Conservation (phyloP, 2,113 vertebrate species). For the Boleophthalmus pectinirostris region DNA sequence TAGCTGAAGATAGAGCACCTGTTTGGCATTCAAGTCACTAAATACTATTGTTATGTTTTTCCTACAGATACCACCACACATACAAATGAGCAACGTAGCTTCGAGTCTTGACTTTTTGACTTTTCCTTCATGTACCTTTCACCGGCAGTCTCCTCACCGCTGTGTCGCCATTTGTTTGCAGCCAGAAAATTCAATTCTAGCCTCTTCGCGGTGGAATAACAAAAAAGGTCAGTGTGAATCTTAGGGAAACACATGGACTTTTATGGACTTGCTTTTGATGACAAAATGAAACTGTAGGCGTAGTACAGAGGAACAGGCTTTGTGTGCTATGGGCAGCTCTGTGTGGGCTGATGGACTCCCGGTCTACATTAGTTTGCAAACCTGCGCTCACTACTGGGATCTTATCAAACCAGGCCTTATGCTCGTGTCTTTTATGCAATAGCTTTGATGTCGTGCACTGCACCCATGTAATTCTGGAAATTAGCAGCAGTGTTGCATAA, state of each 20-base stretch:
- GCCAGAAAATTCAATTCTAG: slow-evolving; percentile 23
- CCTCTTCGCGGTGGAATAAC: background rate
- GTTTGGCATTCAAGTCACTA: slow-evolving; percentile 34
- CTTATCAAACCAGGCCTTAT: slow-evolving; percentile 29
- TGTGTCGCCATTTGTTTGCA: slow-evolving; percentile 20
- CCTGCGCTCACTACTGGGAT: slow-evolving; percentile 57
- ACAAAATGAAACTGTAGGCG: slow-evolving; percentile 62
- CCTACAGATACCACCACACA: slow-evolving; percentile 19
- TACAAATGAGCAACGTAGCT: background rate
- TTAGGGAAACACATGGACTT: slow-evolving; percentile 44
- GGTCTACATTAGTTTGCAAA: slow-evolving; percentile 60
- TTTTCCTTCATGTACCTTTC: slow-evolving; percentile 1
- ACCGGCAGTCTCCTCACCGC: background rate
- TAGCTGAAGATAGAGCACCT: background rate
- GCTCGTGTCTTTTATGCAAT: slow-evolving; percentile 35
- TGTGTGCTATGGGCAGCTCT: slow-evolving; percentile 37
- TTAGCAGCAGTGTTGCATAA: slow-evolving; percentile 13
- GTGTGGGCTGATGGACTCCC: slow-evolving; percentile 68
- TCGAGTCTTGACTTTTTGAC: slow-evolving; percentile 6
- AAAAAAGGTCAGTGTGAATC: slow-evolving; percentile 21
- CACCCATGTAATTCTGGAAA: slow-evolving; percentile 22
- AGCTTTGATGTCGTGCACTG: slow-evolving; percentile 37
- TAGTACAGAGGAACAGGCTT: slow-evolving; percentile 49
- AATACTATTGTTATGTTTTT: slow-evolving; percentile 27
- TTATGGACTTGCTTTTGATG: slow-evolving; percentile 38